A percentile compares a stretch with the other conserved stretches of the same genome.
Evolutionary conservation across 2,113 vertebrate species (phyloP).

Genomic region (Macrotus californicus): DNA sequence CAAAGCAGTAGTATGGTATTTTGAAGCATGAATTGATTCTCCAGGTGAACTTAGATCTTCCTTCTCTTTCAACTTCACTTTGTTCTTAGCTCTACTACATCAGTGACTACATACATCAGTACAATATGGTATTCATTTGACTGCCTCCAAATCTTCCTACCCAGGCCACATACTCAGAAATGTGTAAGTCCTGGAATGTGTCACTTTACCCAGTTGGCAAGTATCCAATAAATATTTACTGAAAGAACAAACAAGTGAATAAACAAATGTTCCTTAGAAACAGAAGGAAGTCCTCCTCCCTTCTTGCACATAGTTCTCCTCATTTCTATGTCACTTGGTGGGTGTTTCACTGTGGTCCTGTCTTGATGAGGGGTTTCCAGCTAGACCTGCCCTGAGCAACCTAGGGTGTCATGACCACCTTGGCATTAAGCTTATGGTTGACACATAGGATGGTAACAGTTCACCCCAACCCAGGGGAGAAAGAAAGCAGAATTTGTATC

Average conservation of each 20-base stretch:
- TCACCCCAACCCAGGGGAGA: neutral
- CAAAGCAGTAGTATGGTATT: neutral
- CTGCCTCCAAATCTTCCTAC: neutral
- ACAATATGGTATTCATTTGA: neutral
- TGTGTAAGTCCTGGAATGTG: conserved; percentile 42
- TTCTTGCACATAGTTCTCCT: neutral
- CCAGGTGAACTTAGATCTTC: neutral
- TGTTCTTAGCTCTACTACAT: neutral
- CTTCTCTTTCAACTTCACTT: neutral
- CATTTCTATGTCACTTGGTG: neutral
- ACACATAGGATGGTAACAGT: neutral
- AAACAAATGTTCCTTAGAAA: conserved; percentile 22
- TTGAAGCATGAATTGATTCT: neutral
- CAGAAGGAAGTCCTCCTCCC: neutral
- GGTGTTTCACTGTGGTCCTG: neutral
- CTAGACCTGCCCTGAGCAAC: neutral
- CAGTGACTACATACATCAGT: no score
- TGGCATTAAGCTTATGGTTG: neutral
- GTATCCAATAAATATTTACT: conserved; percentile 68
- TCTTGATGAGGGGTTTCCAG: neutral
- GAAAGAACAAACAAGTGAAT: conserved; percentile 56
- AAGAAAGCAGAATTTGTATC: neutral
- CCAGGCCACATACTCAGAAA: neutral
- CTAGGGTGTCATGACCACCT: neutral
- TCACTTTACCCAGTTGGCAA: conserved; percentile 60